Conservation (phyloP, 2,888 invertebrate species). For the Polymixis flavicincta region DNA sequence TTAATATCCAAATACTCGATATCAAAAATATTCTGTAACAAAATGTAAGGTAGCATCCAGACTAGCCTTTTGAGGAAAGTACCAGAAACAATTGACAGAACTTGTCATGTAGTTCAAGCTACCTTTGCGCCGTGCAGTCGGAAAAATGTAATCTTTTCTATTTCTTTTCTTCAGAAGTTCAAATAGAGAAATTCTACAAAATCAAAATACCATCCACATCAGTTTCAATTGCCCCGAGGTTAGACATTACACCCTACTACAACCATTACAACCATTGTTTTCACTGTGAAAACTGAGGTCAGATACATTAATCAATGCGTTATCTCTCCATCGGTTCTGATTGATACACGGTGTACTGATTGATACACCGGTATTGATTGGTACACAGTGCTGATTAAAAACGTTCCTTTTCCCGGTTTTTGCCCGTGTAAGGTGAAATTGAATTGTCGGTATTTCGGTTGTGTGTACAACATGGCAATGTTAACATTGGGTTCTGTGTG, state of each 20-base stretch:
- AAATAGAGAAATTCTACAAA: background rate
- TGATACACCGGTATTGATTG: conserved; percentile 41
- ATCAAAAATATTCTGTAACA: background rate
- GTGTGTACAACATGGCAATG: background rate
- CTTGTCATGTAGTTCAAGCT: no score
- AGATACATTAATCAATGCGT: conserved; percentile 44
- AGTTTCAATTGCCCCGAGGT: conserved; percentile 11
- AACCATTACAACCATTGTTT: conserved; percentile 19
- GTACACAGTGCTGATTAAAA: conserved; percentile 22
- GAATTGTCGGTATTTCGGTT: background rate
- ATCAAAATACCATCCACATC: background rate
- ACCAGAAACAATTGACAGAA: background rate
- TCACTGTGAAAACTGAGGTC: conserved; percentile 5
- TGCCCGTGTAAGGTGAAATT: background rate
- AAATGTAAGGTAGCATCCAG: background rate
- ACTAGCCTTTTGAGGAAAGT: background rate
- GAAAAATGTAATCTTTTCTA: no score
- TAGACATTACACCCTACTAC: background rate
- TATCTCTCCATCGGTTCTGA: conserved; percentile 30
- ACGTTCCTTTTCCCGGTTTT: conserved; percentile 19
- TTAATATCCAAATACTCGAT: background rate
- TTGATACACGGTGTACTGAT: conserved; percentile 35
- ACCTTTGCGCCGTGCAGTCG: no score
- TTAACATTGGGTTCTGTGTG: background rate
- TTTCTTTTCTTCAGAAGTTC: no score